Base-by-base conservation (phyloP, 2,113 vertebrate species). In the Tachysurus fulvidraco region DNA sequence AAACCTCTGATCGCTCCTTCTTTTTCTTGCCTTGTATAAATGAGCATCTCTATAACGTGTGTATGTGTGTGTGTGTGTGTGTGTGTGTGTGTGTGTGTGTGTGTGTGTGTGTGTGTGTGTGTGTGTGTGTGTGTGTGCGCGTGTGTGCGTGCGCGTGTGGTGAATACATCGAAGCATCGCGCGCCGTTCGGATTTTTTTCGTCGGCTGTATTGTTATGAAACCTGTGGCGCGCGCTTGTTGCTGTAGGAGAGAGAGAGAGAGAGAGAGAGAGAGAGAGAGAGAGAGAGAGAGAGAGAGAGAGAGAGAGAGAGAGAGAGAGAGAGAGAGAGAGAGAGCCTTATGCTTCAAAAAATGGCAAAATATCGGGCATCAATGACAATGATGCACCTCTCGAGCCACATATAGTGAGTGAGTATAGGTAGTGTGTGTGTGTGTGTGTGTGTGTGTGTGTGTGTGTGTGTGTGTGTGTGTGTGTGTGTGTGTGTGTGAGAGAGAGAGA, bases 191-290 rank as follows among this genome's bases (percentile, higher is more conserved):
- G 74, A 13, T 25, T 76, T 23, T 36, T 17, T 79, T 25, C 14
- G 25, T 78, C 13, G n/a, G n/a, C 5, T 1, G 64, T 55, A 50
- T 30, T n/a, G 23, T 65, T 54, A 71, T 55, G 64, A 55, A 55
- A 83, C 82, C 82, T 83, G 82, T 83, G 50, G 81, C 81, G 81
- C 81, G 78, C 50, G 82, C 82, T 83, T 83, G 82, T 83, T 83
- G 82, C 82, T 69, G n/a, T 10, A 36, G 41, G 69, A 71, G 16
- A 9, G 67, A 41, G 69, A 44, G 69, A 21, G 69, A 9, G 67
- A 41, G 30, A 8, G 67, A 17, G 30, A 36, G 1, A 6, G 25
- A 10, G 11, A 1, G 36, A 1, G 36, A 1, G 36, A 36, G 2
- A 36, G 36, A 36, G 36, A 36, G 36, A 36, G 36, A 36, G 2